phyloP scores from a whole-genome alignment of 2,113 vertebrate species.

The Pungitius pungitius region DNA sequence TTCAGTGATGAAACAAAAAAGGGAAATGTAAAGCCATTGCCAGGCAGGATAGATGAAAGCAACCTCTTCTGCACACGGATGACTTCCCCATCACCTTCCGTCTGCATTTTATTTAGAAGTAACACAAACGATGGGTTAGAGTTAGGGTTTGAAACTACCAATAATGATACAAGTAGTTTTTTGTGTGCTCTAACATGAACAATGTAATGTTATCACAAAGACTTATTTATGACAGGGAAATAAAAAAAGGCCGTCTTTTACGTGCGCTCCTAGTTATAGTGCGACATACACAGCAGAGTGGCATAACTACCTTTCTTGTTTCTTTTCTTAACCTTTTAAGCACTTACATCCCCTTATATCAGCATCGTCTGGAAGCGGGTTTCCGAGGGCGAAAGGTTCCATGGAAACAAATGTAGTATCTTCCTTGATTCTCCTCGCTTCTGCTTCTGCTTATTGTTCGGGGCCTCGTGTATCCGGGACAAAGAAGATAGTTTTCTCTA shows the following conservation, averaged over 20 bases:
- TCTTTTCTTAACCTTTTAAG: conserved; percentile 55
- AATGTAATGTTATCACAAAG: neutral
- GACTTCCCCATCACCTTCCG: neutral
- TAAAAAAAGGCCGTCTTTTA: neutral
- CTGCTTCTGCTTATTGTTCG: conserved; percentile 63
- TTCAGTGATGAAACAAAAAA: conserved; percentile 39
- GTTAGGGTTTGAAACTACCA: neutral
- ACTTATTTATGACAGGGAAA: conserved; percentile 1
- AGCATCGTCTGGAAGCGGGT: conserved; percentile 57
- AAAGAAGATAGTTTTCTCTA: conserved; percentile 43
- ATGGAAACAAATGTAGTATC: conserved; percentile 68
- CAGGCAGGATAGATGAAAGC: conserved; percentile 45
- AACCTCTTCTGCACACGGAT: too few relatives aligned
- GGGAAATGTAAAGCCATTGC: conserved; percentile 39
- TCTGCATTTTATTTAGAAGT: conserved; percentile 20
- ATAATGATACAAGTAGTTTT: conserved; percentile 1
- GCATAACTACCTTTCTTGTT: conserved; percentile 21
- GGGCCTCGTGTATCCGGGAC: conserved; percentile 40
- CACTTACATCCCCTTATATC: conserved; percentile 65
- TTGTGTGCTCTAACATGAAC: neutral
- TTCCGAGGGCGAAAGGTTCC: conserved; percentile 53
- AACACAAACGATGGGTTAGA: neutral
- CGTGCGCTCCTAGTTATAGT: conserved; percentile 1
- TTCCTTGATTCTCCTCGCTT: conserved; percentile 44
- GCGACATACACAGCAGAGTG: conserved; percentile 30